phyloP scores from a whole-genome alignment of 2,888 invertebrate species.

The Drosophila meridiana region DNA sequence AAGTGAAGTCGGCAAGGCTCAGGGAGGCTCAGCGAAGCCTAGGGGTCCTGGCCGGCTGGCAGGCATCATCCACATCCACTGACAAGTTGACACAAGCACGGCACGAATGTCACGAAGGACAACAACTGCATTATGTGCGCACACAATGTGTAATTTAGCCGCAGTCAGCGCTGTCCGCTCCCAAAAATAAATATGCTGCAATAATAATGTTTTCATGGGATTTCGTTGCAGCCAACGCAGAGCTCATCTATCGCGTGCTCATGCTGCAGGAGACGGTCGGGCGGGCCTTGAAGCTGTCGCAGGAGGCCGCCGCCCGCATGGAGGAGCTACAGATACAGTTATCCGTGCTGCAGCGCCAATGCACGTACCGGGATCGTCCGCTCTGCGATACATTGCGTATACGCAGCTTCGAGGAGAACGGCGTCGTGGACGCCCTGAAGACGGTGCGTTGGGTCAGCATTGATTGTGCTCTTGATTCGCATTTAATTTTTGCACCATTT shows the following conservation, averaged over 20 bases:
- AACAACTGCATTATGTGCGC: constrained; percentile 65
- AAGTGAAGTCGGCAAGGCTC: not conserved
- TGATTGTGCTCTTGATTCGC: constrained; percentile 18
- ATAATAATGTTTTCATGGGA: constrained; percentile 69
- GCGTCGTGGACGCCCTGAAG: constrained; percentile 84
- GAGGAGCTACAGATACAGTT: constrained; percentile 85
- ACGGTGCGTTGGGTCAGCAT: constrained; percentile 75
- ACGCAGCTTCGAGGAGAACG: constrained; percentile 88
- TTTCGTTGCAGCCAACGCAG: constrained; percentile 81
- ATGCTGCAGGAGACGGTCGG: constrained; percentile 84
- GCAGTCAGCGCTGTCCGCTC: not conserved
- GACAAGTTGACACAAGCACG: constrained; percentile 48
- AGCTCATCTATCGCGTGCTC: constrained; percentile 85
- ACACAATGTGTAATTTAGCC: constrained; percentile 73
- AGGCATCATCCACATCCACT: constrained; percentile 43
- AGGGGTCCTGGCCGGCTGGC: constrained; percentile 9
- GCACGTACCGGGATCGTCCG: constrained; percentile 89
- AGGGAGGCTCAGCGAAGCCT: constrained; percentile 6
- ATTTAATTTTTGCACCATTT: constrained; percentile 33
- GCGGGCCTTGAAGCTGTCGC: constrained; percentile 84
- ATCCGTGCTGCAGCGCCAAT: constrained; percentile 87
- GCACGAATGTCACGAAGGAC: constrained; percentile 43
- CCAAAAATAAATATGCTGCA: constrained; percentile 57
- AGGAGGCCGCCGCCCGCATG: constrained; percentile 85
- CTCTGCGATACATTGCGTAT: constrained; percentile 92